Percentiles rank a stretch among this genome's conserved stretches.
Evolutionary conservation across 1,140 invertebrate species (phyloP).

Genomic region (Drosophila sproati): DNA sequence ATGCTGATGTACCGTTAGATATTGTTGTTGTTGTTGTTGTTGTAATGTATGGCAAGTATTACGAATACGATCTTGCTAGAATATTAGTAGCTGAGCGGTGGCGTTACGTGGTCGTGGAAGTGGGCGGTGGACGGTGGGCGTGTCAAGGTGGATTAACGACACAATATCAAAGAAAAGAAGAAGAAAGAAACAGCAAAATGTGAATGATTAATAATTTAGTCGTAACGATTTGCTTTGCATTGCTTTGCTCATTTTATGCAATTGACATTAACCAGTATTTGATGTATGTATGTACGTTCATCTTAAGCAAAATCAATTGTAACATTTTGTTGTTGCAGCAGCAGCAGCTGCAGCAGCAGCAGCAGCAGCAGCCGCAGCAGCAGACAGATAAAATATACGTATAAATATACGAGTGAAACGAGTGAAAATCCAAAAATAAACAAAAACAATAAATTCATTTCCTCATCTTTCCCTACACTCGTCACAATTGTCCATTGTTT

Average conservation of each 20-base stretch:
- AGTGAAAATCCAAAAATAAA: slow-evolving; percentile 2
- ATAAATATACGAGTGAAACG: not conserved
- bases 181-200: slow-evolving; percentile 46
- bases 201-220: slow-evolving; percentile 44
- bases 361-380: too few relatives aligned
- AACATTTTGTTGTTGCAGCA: slow-evolving; percentile 4
- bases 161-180: slow-evolving; percentile 51
- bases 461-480: not conserved
- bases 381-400: slow-evolving; percentile 2
- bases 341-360: not conserved
- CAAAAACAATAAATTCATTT: slow-evolving; percentile 7
- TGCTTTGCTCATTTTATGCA: slow-evolving; percentile 19
- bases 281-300: slow-evolving; percentile 1
- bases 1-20: slow-evolving; percentile 11
- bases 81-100: slow-evolving; percentile 47
- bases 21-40: not conserved
- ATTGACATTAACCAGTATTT: slow-evolving; percentile 5
- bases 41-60: not conserved
- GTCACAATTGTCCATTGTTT: not conserved
- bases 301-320: slow-evolving; percentile 12
- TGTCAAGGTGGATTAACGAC: slow-evolving; percentile 51
- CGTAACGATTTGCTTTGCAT: slow-evolving; percentile 7
- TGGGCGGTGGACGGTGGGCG: slow-evolving; percentile 43
- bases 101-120: slow-evolving; percentile 45
- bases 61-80: slow-evolving; percentile 28